phyloP scores from a whole-genome alignment of 2,888 invertebrate species.

The Luffia ferchaultella region DNA sequence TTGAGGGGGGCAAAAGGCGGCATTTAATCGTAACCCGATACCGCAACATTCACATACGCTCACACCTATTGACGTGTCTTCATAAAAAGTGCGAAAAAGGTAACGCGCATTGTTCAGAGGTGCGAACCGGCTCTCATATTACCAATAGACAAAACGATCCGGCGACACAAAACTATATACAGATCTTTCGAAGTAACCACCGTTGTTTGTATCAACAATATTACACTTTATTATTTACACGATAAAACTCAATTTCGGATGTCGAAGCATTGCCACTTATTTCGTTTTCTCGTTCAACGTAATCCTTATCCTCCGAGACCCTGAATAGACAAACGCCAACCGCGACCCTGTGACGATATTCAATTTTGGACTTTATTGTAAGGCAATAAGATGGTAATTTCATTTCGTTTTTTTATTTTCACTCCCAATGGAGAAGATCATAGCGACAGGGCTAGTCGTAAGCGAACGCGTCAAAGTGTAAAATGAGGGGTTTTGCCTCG shows the following conservation, averaged over 20 bases:
- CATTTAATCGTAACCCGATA: slow-evolving; percentile 33
- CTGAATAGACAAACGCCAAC: slow-evolving; percentile 58
- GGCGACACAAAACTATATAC: slow-evolving; percentile 26
- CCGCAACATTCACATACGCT: slow-evolving; percentile 30
- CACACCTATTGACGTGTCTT: slow-evolving; percentile 32
- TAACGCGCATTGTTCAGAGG: slow-evolving; percentile 52
- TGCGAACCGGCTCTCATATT: slow-evolving; percentile 57
- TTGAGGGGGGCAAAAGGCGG: not conserved
- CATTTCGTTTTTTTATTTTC: slow-evolving; percentile 25
- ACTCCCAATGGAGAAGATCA: slow-evolving; percentile 55
- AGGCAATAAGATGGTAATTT: slow-evolving; percentile 23
- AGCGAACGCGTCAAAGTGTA: slow-evolving; percentile 66
- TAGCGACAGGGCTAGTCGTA: slow-evolving; percentile 54
- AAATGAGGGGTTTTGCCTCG: slow-evolving; percentile 63
- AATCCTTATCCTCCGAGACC: slow-evolving; percentile 55
- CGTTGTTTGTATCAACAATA: not conserved
- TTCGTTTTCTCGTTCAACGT: slow-evolving; percentile 29
- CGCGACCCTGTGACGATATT: slow-evolving; percentile 23
- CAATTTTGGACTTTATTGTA: slow-evolving; percentile 37
- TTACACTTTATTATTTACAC: not conserved
- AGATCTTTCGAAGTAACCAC: not conserved
- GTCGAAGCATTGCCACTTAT: slow-evolving; percentile 18
- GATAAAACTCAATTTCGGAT: slow-evolving; percentile 26
- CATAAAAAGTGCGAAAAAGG: slow-evolving; percentile 51
- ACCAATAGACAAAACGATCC: slow-evolving; percentile 54